A percentile compares a stretch with the other conserved stretches of the same genome.
phyloP scores from a whole-genome alignment of 2,888 invertebrate genomes.

The Didymodactylos carnosus region DNA sequence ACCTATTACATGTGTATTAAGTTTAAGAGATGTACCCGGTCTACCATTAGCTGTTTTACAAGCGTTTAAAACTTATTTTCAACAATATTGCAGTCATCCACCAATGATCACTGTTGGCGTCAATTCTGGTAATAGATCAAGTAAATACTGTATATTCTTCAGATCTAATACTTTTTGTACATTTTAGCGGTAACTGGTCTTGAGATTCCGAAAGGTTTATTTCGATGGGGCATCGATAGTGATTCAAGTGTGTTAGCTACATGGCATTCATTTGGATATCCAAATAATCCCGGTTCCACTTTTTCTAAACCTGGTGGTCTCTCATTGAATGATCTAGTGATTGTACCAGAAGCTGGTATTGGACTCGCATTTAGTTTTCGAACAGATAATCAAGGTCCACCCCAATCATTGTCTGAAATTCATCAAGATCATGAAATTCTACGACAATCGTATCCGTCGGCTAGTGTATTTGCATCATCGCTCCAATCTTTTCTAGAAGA shows the following conservation, averaged over 20 bases:
- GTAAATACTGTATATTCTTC: no score
- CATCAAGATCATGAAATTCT: background rate
- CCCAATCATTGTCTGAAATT: background rate
- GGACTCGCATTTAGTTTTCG: slow-evolving; percentile 28
- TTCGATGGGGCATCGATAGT: slow-evolving; percentile 22
- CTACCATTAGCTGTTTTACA: slow-evolving; percentile 10
- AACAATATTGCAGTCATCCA: slow-evolving; percentile 19
- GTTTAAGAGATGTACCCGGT: slow-evolving; percentile 30
- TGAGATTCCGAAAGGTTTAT: slow-evolving; percentile 22
- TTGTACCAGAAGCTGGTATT: slow-evolving; percentile 20
- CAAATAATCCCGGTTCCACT: slow-evolving; percentile 23
- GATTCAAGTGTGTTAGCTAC: slow-evolving; percentile 21
- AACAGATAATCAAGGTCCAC: slow-evolving; percentile 24
- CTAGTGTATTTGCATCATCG: background rate
- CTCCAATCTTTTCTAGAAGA: background rate
- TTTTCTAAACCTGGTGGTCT: slow-evolving; percentile 26
- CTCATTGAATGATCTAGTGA: slow-evolving; percentile 22
- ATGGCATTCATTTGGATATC: slow-evolving; percentile 26
- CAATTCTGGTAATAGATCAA: slow-evolving; percentile 18
- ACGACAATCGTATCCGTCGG: background rate
- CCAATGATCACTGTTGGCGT: slow-evolving; percentile 26
- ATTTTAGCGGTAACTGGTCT: slow-evolving; percentile 21
- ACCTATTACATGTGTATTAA: slow-evolving; percentile 20
- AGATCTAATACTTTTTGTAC: background rate
- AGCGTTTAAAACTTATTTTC: slow-evolving; percentile 25